Evolutionary conservation across 1,140 invertebrate species (phyloP), one percentile per base, ranked within the genome.

Genomic region (Caenorhabditis remanei): DNA sequence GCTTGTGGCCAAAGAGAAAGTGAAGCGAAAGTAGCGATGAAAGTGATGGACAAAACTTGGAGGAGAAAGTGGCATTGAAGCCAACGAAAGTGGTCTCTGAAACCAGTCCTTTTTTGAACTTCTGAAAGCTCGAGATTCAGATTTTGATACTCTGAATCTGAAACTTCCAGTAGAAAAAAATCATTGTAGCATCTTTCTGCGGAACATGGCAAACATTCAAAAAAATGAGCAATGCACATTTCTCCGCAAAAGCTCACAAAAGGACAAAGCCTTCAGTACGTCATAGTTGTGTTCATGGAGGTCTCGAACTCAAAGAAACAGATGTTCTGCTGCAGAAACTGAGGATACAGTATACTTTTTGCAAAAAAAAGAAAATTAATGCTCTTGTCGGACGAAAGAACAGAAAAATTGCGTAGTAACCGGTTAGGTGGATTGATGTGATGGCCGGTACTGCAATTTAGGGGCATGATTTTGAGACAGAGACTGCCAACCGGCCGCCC

Each of bases 401-500:
- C 71, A 53, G 21, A 53, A 79, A 79, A 50, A 79, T 32, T 46
- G 65, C 21, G 63, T 24, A n/a, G 43, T 79, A 79, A 79, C 71
- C 71, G 71, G 71, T 79, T 79, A 50, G 43, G 71, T 79, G 71
- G 46, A 79, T 79, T 21, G 71, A 53, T 48, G 71, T 9, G 46
- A 79, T 79, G 71, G 71, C 43, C 71, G 71, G 71, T n/a, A 79
- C 71, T 79, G 71, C 71, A 79, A 79, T 79, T 79, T 79, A 79
- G 46, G 61, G 71, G 71, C n/a, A 79, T 48, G 46, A 79, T 71
- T 71, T 71, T 71, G 65, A 50, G 46, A 48, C 71, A 43, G 65
- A 50, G 46, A 48, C 71, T 79, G 71, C 5, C 71, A 79, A 79
- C 71, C 71, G 71, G 71, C 71, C 40, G 46, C 19, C n/a, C 46